A percentile compares a stretch with the other conserved stretches of the same genome.
Evolutionary conservation across 2,888 invertebrate genomes (phyloP).

Genomic region (Omphaloscelis lunosa): DNA sequence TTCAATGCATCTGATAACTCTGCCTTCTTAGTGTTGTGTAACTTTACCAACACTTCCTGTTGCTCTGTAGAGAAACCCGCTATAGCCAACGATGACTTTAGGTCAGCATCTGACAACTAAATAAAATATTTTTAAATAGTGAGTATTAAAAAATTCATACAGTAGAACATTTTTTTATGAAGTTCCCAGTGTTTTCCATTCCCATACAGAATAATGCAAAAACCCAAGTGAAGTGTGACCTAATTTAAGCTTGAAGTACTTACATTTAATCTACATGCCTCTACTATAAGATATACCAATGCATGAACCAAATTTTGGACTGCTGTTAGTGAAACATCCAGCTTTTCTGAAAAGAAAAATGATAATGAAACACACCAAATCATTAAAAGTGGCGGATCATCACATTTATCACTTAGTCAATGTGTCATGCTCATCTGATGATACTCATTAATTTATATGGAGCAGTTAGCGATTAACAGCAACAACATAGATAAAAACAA

Average conservation of each 20-base stretch:
- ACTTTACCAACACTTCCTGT: slow-evolving; percentile 90
- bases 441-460: background rate
- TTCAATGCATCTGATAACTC: slow-evolving; percentile 89
- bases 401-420: background rate
- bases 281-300: slow-evolving; percentile 93
- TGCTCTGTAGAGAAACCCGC: slow-evolving; percentile 92
- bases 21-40: slow-evolving; percentile 90
- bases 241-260: slow-evolving; percentile 66
- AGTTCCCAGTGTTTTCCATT: background rate
- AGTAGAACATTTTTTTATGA: background rate
- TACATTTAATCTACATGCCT: slow-evolving; percentile 93
- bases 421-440: background rate
- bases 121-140: slow-evolving; percentile 33
- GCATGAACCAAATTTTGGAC: slow-evolving; percentile 93
- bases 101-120: slow-evolving; percentile 84
- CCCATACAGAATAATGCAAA: background rate
- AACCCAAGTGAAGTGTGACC: background rate
- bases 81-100: slow-evolving; percentile 84
- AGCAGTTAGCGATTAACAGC: background rate
- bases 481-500: background rate
- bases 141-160: background rate
- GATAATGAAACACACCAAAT: background rate
- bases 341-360: slow-evolving; percentile 88
- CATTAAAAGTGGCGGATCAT: background rate
- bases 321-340: slow-evolving; percentile 88